Conservation (phyloP, 2,888 invertebrate species). For the Atrina japonica region DNA sequence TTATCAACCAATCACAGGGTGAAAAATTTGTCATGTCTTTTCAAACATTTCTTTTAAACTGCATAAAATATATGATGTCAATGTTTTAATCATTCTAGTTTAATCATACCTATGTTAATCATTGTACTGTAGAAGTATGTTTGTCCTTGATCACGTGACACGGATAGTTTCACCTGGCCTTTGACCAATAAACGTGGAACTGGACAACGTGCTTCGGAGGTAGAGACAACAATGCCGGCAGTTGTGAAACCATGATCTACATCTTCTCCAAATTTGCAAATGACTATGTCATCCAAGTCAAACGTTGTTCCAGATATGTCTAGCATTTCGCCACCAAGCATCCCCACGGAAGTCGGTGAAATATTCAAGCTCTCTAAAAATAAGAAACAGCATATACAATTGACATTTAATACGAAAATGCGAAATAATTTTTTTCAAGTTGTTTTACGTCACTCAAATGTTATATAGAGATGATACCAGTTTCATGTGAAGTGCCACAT, state of each 20-base stretch:
- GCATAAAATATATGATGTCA: no score
- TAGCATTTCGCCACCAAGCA: constrained; percentile 2
- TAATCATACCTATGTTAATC: background rate
- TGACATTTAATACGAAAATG: no score
- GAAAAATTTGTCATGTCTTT: no score
- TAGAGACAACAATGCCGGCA: background rate
- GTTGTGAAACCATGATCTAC: background rate
- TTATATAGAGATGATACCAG: no score
- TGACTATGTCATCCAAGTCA: background rate
- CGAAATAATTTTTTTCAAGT: no score
- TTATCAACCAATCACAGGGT: no score
- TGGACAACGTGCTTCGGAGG: background rate
- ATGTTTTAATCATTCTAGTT: no score
- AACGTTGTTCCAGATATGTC: background rate
- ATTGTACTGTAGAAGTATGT: constrained; percentile 1
- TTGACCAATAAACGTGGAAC: background rate
- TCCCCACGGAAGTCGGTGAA: background rate
- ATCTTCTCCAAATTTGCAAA: constrained; percentile 4
- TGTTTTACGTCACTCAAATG: no score
- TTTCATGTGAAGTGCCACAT: no score
- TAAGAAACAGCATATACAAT: no score
- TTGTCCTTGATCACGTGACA: constrained; percentile 3
- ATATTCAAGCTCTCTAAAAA: no score
- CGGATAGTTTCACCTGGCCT: constrained; percentile 2
- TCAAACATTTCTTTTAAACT: no score